These are phyloP conservation scores for Tetramorium simillimum DNA, from an alignment of 1,140 invertebrate species.

Conservation along the genomic window DNA sequence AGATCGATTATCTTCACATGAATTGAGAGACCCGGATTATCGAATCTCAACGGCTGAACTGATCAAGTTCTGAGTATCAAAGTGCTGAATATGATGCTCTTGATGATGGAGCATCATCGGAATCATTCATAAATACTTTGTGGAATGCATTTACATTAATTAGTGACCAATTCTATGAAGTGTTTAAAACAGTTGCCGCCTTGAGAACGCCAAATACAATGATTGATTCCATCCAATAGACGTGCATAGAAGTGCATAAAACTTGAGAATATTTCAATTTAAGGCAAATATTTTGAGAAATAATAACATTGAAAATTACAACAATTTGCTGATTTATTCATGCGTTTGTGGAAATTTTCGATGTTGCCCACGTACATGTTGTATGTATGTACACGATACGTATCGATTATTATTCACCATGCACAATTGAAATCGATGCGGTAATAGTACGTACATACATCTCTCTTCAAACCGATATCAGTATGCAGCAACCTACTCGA, in stretches of 20 bases:
- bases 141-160: too few species aligned
- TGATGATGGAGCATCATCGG: too few species aligned
- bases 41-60: too few species aligned
- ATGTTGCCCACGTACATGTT: background rate
- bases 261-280: background rate
- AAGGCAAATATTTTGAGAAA: background rate
- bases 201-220: background rate
- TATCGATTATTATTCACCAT: slow-evolving; percentile 66
- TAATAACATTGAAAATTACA: background rate
- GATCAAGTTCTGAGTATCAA: too few species aligned
- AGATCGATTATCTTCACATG: too few species aligned
- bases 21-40: too few species aligned
- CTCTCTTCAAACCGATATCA: slow-evolving; percentile 28
- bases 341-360: background rate
- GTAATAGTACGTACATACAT: slow-evolving; percentile 51
- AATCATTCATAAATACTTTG: too few species aligned
- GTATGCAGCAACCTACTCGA: slow-evolving; percentile 53
- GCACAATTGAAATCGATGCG: slow-evolving; percentile 59
- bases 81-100: too few species aligned
- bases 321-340: background rate
- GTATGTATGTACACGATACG: background rate
- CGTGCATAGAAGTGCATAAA: background rate
- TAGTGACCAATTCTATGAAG: too few species aligned
- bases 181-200: too few species aligned
- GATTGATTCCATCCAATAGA: background rate